These are phyloP conservation scores for Lithobates sylvaticus DNA, from an alignment of 2,797 vertebrate species.

Conservation along the genomic window DNA sequence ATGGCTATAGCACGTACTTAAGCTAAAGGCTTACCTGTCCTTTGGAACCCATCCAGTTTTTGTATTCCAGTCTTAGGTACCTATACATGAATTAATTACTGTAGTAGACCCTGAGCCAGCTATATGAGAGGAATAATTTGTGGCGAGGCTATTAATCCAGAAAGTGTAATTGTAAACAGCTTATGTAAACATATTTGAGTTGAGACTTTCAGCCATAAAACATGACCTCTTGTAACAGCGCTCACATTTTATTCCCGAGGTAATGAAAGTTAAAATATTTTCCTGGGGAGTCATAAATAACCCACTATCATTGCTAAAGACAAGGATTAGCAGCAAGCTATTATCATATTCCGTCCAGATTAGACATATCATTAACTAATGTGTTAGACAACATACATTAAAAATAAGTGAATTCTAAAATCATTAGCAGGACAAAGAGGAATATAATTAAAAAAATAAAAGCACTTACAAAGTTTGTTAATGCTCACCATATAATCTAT, in stretches of 20 bases:
- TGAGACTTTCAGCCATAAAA: constrained; percentile 49
- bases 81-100: constrained; percentile 20
- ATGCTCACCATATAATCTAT: too few relatives aligned
- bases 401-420: neutral
- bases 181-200: constrained; percentile 55
- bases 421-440: too few relatives aligned
- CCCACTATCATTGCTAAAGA: neutral
- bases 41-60: neutral
- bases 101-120: neutral
- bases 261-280: constrained; percentile 37
- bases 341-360: neutral
- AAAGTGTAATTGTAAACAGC: constrained; percentile 51
- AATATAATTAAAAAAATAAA: too few relatives aligned
- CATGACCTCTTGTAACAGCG: constrained; percentile 23
- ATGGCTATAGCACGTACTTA: neutral
- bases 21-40: neutral
- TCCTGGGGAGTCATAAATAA: constrained; percentile 41
- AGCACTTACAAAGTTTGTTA: too few relatives aligned
- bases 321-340: neutral
- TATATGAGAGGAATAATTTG: constrained; percentile 7
- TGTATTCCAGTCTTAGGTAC: constrained; percentile 7
- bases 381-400: neutral
- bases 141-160: constrained; percentile 28
- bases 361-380: neutral
- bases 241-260: constrained; percentile 35